These are phyloP conservation scores for Taurulus bubalis DNA, from an alignment of 2,113 vertebrate genomes.

Conservation along the genomic window DNA sequence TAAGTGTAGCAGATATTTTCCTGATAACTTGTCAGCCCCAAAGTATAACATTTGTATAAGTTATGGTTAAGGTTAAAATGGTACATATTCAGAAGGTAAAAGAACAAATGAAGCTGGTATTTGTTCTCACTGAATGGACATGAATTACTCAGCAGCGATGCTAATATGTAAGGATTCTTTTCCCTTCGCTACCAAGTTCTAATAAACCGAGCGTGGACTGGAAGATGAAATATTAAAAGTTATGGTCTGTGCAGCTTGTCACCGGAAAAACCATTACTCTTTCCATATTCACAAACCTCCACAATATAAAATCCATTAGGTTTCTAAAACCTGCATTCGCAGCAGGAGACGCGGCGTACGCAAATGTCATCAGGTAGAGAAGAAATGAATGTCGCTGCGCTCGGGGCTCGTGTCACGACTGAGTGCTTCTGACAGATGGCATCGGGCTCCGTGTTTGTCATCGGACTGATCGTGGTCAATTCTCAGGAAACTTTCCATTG, in stretches of 20 bases:
- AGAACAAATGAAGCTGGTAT: accelerated
- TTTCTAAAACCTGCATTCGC: neutral
- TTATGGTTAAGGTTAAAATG: neutral
- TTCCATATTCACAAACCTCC: constrained; percentile 1
- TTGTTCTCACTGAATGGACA: neutral
- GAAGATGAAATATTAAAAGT: neutral
- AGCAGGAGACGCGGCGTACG: neutral
- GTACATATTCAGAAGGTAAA: neutral
- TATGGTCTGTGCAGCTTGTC: neutral
- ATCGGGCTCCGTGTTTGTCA: constrained; percentile 48
- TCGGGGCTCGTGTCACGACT: constrained; percentile 40
- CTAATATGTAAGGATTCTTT: neutral
- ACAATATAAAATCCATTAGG: neutral
- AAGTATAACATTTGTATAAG: neutral
- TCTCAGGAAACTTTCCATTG: constrained; percentile 59
- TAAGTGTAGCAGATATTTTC: constrained; percentile 7
- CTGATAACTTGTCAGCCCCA: neutral
- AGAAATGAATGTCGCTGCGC: constrained; percentile 33
- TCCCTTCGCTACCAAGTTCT: neutral
- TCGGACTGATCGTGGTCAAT: constrained; percentile 46
- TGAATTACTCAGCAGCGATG: neutral
- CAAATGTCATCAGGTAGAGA: constrained; percentile 31
- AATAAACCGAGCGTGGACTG: neutral
- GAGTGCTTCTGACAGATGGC: constrained; percentile 49
- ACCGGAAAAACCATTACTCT: neutral